Evolutionary conservation across 2,113 vertebrate species (phyloP).

Genomic region (Monopterus albus): DNA sequence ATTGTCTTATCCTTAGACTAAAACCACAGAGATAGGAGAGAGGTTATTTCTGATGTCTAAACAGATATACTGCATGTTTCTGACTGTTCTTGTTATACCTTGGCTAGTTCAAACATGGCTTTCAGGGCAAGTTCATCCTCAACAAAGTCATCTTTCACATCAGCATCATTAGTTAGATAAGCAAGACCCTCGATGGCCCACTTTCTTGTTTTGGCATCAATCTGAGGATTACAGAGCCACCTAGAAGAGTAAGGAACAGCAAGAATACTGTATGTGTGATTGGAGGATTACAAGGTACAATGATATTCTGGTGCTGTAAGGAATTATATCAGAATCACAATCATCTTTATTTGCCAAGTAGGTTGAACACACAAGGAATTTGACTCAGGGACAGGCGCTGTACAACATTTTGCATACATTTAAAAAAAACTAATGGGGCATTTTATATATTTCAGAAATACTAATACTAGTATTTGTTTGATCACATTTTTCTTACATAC

Average conservation of each 20-base stretch:
- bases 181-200: conserved; percentile 97
- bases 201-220: conserved; percentile 91
- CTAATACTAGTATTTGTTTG: not conserved
- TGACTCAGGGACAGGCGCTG: too few species aligned
- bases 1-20: conserved; percentile 95
- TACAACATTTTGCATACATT: too few species aligned
- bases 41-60: not conserved
- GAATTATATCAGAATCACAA: too few species aligned
- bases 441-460: not conserved
- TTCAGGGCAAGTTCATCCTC: conserved; percentile 91
- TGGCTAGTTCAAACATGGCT: conserved; percentile 96
- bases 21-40: conserved; percentile 34
- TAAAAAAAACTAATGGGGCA: not conserved
- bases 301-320: not conserved
- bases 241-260: conserved; percentile 76
- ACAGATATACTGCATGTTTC: not conserved
- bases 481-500: not conserved
- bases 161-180: conserved; percentile 95
- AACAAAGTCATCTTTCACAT: conserved; percentile 98
- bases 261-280: too few species aligned
- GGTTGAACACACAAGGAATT: too few species aligned
- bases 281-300: too few species aligned
- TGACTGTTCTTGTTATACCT: conserved; percentile 77
- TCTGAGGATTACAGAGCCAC: conserved; percentile 91
- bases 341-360: too few species aligned